Percentiles rank a stretch among this genome's conserved stretches.
These are phyloP conservation scores for Epirrita christyi DNA, from an alignment of 2,888 invertebrate species.

Conservation along the genomic window DNA sequence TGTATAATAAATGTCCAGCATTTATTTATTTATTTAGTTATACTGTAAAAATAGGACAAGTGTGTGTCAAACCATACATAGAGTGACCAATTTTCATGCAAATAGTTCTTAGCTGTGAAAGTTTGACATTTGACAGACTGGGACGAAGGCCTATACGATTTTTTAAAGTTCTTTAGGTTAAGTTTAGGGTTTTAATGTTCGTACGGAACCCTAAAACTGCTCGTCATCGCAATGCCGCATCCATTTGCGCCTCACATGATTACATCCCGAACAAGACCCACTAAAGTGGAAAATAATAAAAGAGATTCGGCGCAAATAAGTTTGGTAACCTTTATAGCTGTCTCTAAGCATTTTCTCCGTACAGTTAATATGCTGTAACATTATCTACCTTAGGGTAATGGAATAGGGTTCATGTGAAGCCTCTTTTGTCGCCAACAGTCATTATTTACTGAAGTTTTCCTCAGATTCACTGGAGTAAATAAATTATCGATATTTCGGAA, in stretches of 20 bases:
- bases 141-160: too few relatives aligned
- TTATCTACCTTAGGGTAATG: slow-evolving; percentile 11
- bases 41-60: too few relatives aligned
- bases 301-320: slow-evolving; percentile 53
- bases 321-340: slow-evolving; percentile 45
- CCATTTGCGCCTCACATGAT: slow-evolving; percentile 13
- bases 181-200: too few relatives aligned
- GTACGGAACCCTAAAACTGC: too few relatives aligned
- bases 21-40: too few relatives aligned
- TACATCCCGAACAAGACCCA: slow-evolving; percentile 30
- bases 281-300: slow-evolving; percentile 53
- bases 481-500: slow-evolving; percentile 28
- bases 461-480: slow-evolving; percentile 34
- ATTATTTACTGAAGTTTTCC: slow-evolving; percentile 34
- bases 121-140: too few relatives aligned
- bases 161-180: too few relatives aligned
- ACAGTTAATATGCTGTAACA: slow-evolving; percentile 13
- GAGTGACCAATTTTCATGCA: too few relatives aligned
- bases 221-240: slow-evolving; percentile 30
- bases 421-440: slow-evolving; percentile 3
- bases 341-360: slow-evolving; percentile 30
- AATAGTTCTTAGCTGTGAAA: too few relatives aligned
- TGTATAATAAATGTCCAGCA: too few relatives aligned
- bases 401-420: slow-evolving; percentile 9
- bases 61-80: too few relatives aligned